phyloP scores from a whole-genome alignment of 2,888 invertebrate genomes.

The Tachina lurida region DNA sequence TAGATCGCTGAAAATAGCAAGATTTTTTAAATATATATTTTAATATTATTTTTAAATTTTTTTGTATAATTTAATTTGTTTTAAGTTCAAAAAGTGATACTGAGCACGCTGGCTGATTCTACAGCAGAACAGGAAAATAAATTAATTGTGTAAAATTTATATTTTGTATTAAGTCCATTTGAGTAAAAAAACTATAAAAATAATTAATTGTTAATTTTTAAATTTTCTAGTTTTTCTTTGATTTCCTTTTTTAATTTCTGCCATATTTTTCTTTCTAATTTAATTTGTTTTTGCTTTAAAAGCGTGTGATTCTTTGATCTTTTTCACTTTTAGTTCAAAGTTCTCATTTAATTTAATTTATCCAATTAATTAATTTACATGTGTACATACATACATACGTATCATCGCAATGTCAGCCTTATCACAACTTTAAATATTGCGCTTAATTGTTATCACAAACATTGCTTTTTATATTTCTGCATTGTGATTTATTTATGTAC shows the following conservation, averaged over 20 bases:
- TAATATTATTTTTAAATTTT: too few species aligned
- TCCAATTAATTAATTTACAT: constrained; percentile 31
- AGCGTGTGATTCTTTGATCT: not conserved
- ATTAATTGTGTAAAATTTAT: too few species aligned
- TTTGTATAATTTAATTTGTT: not conserved
- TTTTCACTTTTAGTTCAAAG: not conserved
- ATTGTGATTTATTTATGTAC: constrained; percentile 1
- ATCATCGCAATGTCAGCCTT: not conserved
- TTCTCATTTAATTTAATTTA: too few species aligned
- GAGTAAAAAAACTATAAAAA: too few species aligned
- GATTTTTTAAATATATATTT: too few species aligned
- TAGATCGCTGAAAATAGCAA: too few species aligned
- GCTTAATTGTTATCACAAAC: constrained; percentile 26
- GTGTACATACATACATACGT: too few species aligned
- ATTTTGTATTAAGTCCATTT: too few species aligned
- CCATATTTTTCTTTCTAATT: not conserved
- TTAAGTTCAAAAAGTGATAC: not conserved
- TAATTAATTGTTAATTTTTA: too few species aligned
- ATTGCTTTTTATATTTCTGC: not conserved
- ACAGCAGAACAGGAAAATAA: not conserved
- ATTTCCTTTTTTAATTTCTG: not conserved
- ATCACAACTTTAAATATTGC: constrained; percentile 11
- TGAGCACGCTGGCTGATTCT: not conserved
- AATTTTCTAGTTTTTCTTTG: not conserved
- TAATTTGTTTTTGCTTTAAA: constrained; percentile 8